These are phyloP conservation scores for Hippolais icterina DNA, from an alignment of 2,113 vertebrate species.

Conservation along the genomic window DNA sequence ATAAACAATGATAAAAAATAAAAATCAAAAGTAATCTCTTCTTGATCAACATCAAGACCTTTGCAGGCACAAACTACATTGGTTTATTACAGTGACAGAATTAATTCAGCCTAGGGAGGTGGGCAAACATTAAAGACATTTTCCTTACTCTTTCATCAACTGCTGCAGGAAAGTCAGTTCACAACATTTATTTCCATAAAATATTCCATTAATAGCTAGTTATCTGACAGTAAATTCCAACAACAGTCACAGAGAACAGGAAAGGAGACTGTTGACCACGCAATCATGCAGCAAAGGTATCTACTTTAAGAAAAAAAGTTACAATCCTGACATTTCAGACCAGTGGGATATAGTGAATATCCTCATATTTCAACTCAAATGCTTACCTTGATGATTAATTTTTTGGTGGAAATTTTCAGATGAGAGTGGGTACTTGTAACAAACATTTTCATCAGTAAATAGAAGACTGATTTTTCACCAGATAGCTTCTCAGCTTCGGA, in stretches of 20 bases:
- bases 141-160: not conserved
- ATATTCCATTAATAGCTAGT: not conserved
- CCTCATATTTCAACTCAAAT: not conserved
- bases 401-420: conserved; percentile 82
- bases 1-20: not conserved
- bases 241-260: not conserved
- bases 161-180: not conserved
- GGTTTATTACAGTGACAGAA: not conserved
- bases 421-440: conserved; percentile 79
- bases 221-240: not conserved
- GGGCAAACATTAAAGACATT: not conserved
- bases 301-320: not conserved
- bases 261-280: not conserved
- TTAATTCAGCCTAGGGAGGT: not conserved
- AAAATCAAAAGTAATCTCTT: not conserved
- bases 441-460: conserved; percentile 94
- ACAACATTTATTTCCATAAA: not conserved
- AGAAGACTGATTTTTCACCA: conserved; percentile 88
- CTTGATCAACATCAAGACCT: not conserved
- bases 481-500: conserved; percentile 67
- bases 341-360: not conserved
- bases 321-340: not conserved
- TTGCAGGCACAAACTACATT: not conserved
- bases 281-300: not conserved
- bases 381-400: conserved; percentile 88